phyloP scores from a whole-genome alignment of 2,888 invertebrate species.

The Dione vanillae region DNA sequence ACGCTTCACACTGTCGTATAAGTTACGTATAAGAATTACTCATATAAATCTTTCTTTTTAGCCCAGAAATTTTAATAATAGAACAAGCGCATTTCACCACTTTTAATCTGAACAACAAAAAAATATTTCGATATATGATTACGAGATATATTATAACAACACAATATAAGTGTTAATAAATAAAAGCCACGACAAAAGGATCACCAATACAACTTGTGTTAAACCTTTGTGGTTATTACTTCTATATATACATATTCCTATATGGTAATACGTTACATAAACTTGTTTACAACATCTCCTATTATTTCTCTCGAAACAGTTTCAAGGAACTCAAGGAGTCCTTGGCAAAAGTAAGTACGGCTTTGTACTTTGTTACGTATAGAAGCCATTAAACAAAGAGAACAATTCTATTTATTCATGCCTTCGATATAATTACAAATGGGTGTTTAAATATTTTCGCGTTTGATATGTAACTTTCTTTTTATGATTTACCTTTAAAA shows the following conservation, averaged over 20 bases:
- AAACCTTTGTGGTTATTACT: background rate
- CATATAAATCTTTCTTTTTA: too few relatives aligned
- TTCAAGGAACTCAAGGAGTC: slow-evolving; percentile 25
- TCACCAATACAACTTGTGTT: background rate
- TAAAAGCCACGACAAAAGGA: background rate
- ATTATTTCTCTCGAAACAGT: slow-evolving; percentile 17
- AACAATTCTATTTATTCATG: slow-evolving; percentile 27
- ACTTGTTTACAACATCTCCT: slow-evolving; percentile 8
- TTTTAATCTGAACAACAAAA: too few relatives aligned
- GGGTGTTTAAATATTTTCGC: slow-evolving; percentile 56
- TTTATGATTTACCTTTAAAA: background rate
- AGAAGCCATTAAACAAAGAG: slow-evolving; percentile 29
- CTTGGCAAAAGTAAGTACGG: slow-evolving; percentile 24
- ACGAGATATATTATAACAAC: too few relatives aligned
- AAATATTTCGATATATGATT: background rate
- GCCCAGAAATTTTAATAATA: too few relatives aligned
- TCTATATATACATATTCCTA: background rate
- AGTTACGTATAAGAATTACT: too few relatives aligned
- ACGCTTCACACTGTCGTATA: too few relatives aligned
- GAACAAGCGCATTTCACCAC: too few relatives aligned
- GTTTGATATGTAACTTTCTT: slow-evolving; percentile 7
- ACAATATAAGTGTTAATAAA: background rate
- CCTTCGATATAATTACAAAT: slow-evolving; percentile 60
- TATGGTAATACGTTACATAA: slow-evolving; percentile 9
- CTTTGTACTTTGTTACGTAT: slow-evolving; percentile 28